phyloP scores from a whole-genome alignment of 2,888 invertebrate genomes.

The Lepidonotus clava region DNA sequence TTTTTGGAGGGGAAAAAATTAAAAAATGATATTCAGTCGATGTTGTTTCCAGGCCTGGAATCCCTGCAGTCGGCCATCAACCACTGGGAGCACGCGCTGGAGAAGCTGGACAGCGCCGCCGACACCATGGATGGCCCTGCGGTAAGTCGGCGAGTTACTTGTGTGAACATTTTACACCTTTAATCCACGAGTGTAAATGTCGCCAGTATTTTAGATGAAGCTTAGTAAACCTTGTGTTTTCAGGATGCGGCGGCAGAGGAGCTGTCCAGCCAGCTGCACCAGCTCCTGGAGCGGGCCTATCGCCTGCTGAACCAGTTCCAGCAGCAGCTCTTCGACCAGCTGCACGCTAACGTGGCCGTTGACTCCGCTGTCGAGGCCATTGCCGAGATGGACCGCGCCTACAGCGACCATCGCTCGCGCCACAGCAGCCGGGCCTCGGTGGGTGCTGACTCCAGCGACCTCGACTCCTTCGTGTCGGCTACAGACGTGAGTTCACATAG shows the following conservation, averaged over 20 bases:
- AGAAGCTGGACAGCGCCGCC: conserved; percentile 68
- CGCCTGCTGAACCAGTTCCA: conserved; percentile 82
- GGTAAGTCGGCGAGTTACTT: no score
- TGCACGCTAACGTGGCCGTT: conserved; percentile 50
- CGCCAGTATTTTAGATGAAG: not conserved
- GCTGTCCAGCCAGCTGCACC: conserved; percentile 86
- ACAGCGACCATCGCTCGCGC: conserved; percentile 57
- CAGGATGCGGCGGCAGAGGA: conserved; percentile 74
- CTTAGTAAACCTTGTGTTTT: not conserved
- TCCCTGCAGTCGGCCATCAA: conserved; percentile 94
- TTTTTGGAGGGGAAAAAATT: no score
- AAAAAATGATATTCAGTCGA: not conserved
- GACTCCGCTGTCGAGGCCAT: conserved; percentile 46
- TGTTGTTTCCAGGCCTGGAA: conserved; percentile 87
- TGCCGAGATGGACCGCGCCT: conserved; percentile 65
- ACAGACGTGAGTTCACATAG: conserved; percentile 84
- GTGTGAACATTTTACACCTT: no score
- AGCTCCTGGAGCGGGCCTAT: conserved; percentile 90
- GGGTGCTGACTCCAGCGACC: conserved; percentile 76
- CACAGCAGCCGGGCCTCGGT: conserved; percentile 56
- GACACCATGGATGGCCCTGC: conserved; percentile 30
- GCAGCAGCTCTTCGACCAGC: conserved; percentile 54
- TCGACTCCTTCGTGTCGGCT: conserved; percentile 96
- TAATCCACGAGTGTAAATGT: not conserved
- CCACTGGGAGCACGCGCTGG: conserved; percentile 96